phyloP scores from a whole-genome alignment of 2,113 vertebrate species.

The Festucalex cinctus region DNA sequence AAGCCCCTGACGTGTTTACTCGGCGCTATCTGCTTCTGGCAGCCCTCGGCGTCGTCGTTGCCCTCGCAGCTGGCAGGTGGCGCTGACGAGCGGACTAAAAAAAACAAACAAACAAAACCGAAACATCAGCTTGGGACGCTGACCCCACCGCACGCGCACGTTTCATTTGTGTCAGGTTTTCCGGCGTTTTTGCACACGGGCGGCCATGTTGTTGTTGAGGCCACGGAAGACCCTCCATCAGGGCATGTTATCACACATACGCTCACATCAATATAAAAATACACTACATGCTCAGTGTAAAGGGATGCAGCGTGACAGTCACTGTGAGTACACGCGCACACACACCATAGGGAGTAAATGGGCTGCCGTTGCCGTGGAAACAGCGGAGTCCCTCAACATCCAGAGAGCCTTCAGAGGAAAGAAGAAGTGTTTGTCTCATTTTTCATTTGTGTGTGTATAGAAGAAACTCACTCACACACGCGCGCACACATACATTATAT shows the following conservation, averaged over 20 bases:
- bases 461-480: conserved; percentile 12
- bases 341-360: conserved; percentile 57
- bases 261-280: conserved; percentile 1
- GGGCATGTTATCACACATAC: conserved; percentile 3
- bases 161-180: background rate
- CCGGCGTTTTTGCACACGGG: background rate
- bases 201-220: background rate
- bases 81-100: background rate
- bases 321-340: conserved; percentile 3
- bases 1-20: background rate
- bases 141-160: background rate
- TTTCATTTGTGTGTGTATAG: conserved; percentile 50
- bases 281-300: background rate
- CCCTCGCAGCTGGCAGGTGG: background rate
- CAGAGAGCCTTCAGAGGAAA: conserved; percentile 57
- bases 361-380: conserved; percentile 73
- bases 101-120: background rate
- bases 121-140: background rate
- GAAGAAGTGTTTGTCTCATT: conserved; percentile 65
- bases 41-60: background rate
- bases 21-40: background rate
- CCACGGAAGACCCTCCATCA: background rate
- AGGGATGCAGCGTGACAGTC: background rate
- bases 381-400: conserved; percentile 66
- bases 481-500: conserved; percentile 2